Conservation (phyloP, 2,888 invertebrate species). For the Enoplolaimus lenunculus region DNA sequence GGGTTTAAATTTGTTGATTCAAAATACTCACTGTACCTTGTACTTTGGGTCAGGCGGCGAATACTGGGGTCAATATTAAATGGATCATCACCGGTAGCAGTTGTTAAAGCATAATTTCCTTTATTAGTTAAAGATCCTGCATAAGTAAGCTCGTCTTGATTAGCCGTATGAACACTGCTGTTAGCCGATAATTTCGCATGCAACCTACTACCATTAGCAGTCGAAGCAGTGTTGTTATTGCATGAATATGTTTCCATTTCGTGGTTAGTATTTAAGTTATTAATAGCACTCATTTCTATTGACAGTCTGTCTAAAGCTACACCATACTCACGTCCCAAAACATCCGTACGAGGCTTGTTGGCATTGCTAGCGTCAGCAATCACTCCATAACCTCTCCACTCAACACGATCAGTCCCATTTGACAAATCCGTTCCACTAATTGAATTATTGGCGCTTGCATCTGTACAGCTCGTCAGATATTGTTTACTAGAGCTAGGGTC, state of each 20-base stretch:
- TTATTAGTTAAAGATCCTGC: too few species aligned
- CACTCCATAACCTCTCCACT: not conserved
- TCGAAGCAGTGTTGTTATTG: not conserved
- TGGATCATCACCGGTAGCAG: not conserved
- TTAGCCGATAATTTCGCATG: not conserved
- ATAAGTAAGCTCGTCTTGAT: too few species aligned
- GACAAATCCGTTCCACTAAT: not conserved
- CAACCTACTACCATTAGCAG: not conserved
- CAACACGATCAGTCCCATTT: not conserved
- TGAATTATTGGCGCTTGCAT: not conserved
- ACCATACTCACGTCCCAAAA: not conserved
- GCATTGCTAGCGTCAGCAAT: not conserved
- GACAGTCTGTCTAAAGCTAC: not conserved
- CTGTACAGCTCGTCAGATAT: not conserved
- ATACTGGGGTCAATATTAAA: slow-evolving; percentile 3
- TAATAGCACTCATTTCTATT: not conserved
- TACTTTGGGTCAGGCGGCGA: not conserved
- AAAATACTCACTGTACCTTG: not conserved
- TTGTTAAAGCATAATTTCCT: not conserved
- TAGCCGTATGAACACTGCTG: not conserved
- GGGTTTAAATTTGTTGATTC: too few species aligned
- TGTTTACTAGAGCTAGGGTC: not conserved
- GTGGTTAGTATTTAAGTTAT: not conserved
- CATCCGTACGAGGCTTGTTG: not conserved
- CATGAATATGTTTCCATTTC: not conserved